phyloP scores from a whole-genome alignment of 1,140 invertebrate genomes.

The Physella acuta region DNA sequence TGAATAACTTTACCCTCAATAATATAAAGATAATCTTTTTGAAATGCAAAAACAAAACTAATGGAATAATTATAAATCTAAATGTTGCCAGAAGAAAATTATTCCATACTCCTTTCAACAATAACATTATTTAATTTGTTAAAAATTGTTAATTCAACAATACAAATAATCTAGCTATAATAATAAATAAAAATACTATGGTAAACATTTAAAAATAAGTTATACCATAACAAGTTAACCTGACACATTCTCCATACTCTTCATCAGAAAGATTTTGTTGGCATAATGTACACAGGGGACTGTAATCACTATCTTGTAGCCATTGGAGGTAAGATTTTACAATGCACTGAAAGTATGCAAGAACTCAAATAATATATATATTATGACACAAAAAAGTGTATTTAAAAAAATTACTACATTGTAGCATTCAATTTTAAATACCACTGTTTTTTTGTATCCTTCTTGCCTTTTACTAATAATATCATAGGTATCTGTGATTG shows the following conservation, averaged over 20 bases:
- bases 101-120: too few relatives aligned
- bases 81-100: too few relatives aligned
- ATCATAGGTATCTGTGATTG: too few relatives aligned
- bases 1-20: too few relatives aligned
- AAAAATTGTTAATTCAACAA: too few relatives aligned
- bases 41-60: neutral
- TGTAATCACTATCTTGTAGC: slow-evolving; percentile 95
- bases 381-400: neutral
- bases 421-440: neutral
- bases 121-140: too few relatives aligned
- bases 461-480: neutral
- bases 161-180: too few relatives aligned
- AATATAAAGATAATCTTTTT: too few relatives aligned
- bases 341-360: slow-evolving; percentile 73
- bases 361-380: slow-evolving; percentile 21
- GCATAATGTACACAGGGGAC: slow-evolving; percentile 86
- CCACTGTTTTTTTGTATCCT: neutral
- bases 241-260: slow-evolving; percentile 73
- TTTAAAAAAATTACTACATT: neutral
- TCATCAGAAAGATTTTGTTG: slow-evolving; percentile 74
- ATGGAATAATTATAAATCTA: neutral
- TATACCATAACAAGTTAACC: slow-evolving; percentile 62
- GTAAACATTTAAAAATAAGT: too few relatives aligned
- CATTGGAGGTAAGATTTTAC: slow-evolving; percentile 96
- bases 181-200: too few relatives aligned